Base-by-base conservation (phyloP, 2,888 invertebrate species). In the Eilema sororculum region DNA sequence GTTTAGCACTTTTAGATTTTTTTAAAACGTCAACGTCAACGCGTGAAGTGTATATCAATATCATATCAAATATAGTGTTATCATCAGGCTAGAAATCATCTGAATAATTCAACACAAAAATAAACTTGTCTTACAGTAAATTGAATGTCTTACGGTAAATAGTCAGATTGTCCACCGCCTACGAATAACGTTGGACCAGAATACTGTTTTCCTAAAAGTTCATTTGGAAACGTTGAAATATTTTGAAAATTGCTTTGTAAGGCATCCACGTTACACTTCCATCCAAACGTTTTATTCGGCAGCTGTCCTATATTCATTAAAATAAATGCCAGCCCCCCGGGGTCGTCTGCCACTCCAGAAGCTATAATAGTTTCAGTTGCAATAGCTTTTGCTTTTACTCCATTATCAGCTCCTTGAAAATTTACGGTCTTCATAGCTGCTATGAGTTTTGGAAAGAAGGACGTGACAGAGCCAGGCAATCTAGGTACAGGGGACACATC, bases 401-500 rank as follows among this genome's bases (percentile, higher is more conserved):
- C 84, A 57, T 25, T 69, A 0, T 96, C 83, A 13, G 94, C 86
- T 4, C 93, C 90, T 0, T 96, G 92, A 60, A 98, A 92, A 13
- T 94, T 83, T 0, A 97, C 89, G 0, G 89, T 83, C 71, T 93
- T 91, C 96, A 98, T 96, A 0, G 96, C 96, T 25, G 87, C 80
- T n/a, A 92, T 78, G 2, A 93, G 81, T 16, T 78, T 78, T 1
- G 96, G 71, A 98, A 96, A 95, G 6, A 90, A 84, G 22, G 33
- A 3, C 2, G 30, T 22, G 94, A 93, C 2, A 95, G 94, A 93
- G 0, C 95, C 93, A 68, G 96, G 56, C 12, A 33, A 96, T 0
- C 93, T 92, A 30, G 95, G 92, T 1, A 96, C 84, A 0, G 97
- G 97, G 0, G 97, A 96, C 80, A 97, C 96, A 83, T 97, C 97